phyloP scores from a whole-genome alignment of 2,888 invertebrate species.

The Camptogramma bilineatum region DNA sequence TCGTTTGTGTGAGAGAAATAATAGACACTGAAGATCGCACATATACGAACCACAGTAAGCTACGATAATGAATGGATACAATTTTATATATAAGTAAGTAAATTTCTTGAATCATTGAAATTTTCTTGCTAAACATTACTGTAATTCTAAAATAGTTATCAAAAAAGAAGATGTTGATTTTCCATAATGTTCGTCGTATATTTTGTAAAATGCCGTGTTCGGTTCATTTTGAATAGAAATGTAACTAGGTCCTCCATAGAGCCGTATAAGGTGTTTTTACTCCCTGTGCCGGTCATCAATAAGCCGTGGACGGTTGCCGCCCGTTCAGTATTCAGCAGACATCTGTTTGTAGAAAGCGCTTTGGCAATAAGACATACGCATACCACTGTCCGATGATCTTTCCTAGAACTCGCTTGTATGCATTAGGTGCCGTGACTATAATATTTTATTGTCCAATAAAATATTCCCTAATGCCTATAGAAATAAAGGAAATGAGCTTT shows the following conservation, averaged over 20 bases:
- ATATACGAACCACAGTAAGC: background rate
- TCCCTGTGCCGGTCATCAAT: conserved; percentile 51
- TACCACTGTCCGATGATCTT: conserved; percentile 81
- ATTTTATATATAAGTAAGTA: too few species aligned
- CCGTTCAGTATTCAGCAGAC: conserved; percentile 73
- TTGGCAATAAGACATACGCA: conserved; percentile 80
- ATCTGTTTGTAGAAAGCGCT: conserved; percentile 82
- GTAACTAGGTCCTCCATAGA: background rate
- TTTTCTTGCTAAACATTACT: background rate
- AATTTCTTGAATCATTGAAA: too few species aligned
- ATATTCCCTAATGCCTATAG: conserved; percentile 37
- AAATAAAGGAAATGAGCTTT: conserved; percentile 43
- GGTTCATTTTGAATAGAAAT: conserved; percentile 1
- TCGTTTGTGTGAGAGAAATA: conserved; percentile 19
- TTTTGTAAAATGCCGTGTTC: background rate
- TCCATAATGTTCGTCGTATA: background rate
- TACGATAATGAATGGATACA: too few species aligned
- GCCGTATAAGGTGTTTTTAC: conserved; percentile 25
- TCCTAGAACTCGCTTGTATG: conserved; percentile 79
- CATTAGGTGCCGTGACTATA: conserved; percentile 72
- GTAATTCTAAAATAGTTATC: background rate
- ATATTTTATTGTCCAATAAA: conserved; percentile 55
- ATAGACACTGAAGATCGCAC: conserved; percentile 14
- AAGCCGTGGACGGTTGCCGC: conserved; percentile 51
- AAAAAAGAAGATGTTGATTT: background rate